Base-by-base conservation (phyloP, 2,113 vertebrate genomes). In the Panthera leo region DNA sequence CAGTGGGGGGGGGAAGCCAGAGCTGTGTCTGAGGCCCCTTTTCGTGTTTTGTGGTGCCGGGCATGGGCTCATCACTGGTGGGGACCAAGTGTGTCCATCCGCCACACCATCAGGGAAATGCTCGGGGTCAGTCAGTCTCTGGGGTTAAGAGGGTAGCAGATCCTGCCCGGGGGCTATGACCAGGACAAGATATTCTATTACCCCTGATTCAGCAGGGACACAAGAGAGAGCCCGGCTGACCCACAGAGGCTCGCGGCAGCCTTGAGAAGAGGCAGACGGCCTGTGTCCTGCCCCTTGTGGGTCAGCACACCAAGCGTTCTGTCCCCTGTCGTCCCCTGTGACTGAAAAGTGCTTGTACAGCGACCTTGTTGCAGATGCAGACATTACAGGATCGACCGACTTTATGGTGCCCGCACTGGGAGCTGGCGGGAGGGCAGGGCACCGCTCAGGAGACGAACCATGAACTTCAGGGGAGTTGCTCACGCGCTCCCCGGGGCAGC, bases 241-340 rank as follows among this genome's bases (percentile, higher is more conserved):
- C 71, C 34, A 2, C 11, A 10, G 48, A 1, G 7, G 27, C 82
- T 94, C 23, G 0, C 23, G 29, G 48, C 6, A 3, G 31, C 0
- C 0, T 11, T 6, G 19, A 48, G 39, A 68, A 83, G 48, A n/a
- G 31, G 14, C 23, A 29, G 25, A 21, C 19, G 21, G 21, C 76
- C 61, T 29, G 7, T 48, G 21, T 5, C 18, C 6, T 79, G 34
- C 48, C 65, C 70, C 80, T 53, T 51, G 11, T 16, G 3, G 2
- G 65, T 61, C 89, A 85, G 36, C 92, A 82, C 34, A 27, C 68
- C 4, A 3, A 7, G n/a, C 16, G 55, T 15, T 55, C 58, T 34
- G 23, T 65, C 39, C 34, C 68, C 75, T 75, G 80, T 51, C 25
- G 1, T 85, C 21, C 48, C 45, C 51, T 0, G 2, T 82, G 85